Evolutionary conservation across 1,140 invertebrate species (phyloP), one percentile per base, ranked within the genome.

Genomic region (Pseudomyrmex pallidus): DNA sequence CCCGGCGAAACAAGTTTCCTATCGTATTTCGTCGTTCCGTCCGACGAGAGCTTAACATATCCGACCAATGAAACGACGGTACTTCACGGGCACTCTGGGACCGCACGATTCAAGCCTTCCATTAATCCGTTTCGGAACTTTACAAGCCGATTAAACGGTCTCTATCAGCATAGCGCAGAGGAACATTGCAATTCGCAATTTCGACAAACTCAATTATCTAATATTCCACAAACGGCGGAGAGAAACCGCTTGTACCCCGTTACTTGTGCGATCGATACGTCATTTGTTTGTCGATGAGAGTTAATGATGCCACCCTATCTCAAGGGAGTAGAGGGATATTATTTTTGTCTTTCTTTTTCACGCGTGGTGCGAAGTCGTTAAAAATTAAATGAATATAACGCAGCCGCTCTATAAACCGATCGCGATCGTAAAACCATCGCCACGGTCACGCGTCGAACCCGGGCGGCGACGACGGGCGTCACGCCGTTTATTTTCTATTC

Each of bases 401-500:
- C 17, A 35, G 35, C 5, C 35, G 1, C 35, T 35, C 5, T 35
- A 35, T 35, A 35, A 35, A 35, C 35, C 62, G 50, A 77, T 22
- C 25, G 15, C 12, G 50, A 76, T 54, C 9, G 10, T 59, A n/a
- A 70, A 78, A 35, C 63, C 59, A 25, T 68, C 50, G 57, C 64
- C 46, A 78, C 52, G 64, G 7, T 13, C 76, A 70, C n/a, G 64
- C 22, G 15, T 8, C 17, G 66, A 70, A 25, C 9, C 12, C 25
- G 8, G 8, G 2, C 15, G 56, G 54, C 25, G 25, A 25, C 25
- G 25, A 25, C 25, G 25, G 54, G 17, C 22, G 44, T 80, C n/a
- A 52, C 54, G 61, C 7, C 48, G 63, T 84, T 88, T 74, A 62
- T 73, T 89, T 80, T 89, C 82, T 62, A 89, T 89, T 89, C 87